Evolutionary conservation across 2,113 vertebrate species (phyloP), one percentile per base, ranked within the genome.

Genomic region (Ciconia stormi): DNA sequence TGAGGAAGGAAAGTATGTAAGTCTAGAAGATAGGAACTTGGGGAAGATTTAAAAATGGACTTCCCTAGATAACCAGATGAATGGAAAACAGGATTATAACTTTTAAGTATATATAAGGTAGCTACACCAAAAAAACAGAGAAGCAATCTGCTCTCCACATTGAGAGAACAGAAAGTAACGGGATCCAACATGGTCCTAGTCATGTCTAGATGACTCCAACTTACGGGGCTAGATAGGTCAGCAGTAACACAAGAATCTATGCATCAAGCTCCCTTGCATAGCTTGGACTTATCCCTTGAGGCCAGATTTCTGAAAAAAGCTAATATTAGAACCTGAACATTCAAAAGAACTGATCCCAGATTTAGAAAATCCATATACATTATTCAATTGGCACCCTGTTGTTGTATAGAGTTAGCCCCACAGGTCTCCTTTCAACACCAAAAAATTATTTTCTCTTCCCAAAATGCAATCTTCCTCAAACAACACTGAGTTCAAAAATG

Each of bases 321-420:
- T 40, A 42, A 8, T 81, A 25, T 76, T 50, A 79, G 20, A 74
- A 42, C 9, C 3, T 21, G 20, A 32, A 3, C 5, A 47, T 63
- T n/a, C 17, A 23, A 38, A 71, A 69, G 26, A 69, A 44, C 3
- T 19, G 11, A 65, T 23, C 3, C 26, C 16, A 38, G 38, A 29
- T 18, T 79, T 8, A 46, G n/a, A 34, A 72, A 90, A 66, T 53
- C 0, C 3, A 63, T 42, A 42, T 3, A 22, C 3, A 21, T 34
- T 42, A 59, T 3, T 2, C 17, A 52, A 8, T 32, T 0, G 1
- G 16, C 21, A 70, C 4, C 4, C 11, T 50, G 7, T 32, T 42
- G 36, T 14, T 46, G 3, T 19, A 21, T 5, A 49, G 19, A 42
- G 8, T 66, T 63, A 73, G 9, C 1, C 17, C 8, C 6, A 36